These are phyloP conservation scores for Cantharis lateralis DNA, from an alignment of 2,888 invertebrate genomes.

Conservation along the genomic window DNA sequence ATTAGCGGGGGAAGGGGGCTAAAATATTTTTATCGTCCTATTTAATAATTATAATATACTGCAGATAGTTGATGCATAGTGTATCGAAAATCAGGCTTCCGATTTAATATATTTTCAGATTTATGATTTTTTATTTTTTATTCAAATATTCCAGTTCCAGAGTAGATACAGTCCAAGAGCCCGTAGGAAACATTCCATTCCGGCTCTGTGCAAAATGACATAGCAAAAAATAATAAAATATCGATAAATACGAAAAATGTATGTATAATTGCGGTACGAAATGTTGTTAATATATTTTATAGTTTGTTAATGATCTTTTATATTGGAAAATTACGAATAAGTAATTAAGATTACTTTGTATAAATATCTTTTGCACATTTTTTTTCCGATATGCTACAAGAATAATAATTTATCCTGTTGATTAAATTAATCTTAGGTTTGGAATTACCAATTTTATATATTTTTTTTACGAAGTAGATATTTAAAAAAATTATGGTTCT, in stretches of 20 bases:
- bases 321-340: neutral
- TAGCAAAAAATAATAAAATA: neutral
- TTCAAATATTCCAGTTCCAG: no score
- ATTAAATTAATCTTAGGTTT: neutral
- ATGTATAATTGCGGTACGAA: neutral
- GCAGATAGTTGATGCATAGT: no score
- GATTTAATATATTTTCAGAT: no score
- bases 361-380: neutral
- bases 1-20: no score
- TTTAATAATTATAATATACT: no score
- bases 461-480: neutral
- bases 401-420: neutral
- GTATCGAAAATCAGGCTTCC: no score
- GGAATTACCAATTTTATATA: neutral
- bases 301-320: neutral
- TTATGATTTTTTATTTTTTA: no score
- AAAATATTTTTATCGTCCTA: no score
- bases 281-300: neutral
- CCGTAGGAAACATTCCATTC: no score
- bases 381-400: no score
- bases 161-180: no score
- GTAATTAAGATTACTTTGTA: neutral
- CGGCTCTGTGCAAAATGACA: no score
- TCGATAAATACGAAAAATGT: neutral
- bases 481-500: neutral